Evolutionary conservation across 2,888 invertebrate species (phyloP), one percentile per base, ranked within the genome.

Genomic region (Odontothrips loti): DNA sequence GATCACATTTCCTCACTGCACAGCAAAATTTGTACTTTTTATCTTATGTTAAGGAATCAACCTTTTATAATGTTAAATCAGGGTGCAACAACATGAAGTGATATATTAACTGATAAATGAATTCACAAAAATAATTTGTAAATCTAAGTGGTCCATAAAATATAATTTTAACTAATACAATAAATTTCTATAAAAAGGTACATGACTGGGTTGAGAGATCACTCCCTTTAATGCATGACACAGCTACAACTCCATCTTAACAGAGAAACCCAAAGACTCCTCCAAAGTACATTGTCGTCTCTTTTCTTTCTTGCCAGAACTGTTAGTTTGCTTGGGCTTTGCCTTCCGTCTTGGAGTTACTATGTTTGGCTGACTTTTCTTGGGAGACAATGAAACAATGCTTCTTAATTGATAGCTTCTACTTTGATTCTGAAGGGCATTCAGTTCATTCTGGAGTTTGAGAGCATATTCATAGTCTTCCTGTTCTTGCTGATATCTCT

Each of bases 141-240:
- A 58, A 17, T 75, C 23, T 75, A 75, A 27, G 27, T 75, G 68
- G 68, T 75, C 68, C 68, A 75, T 75, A 75, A 75, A 58, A 58
- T 58, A 58, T 58, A 58, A 11, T 20, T 58, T 75, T 75, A 43
- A 43, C 34, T 43, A 75, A 75, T 75, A 43, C 34, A 43, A 58
- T 58, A n/a, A 58, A 12, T 75, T 75, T 75, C 23, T 27, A 23
- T 75, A 23, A 23, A 58, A 75, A 75, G 68, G 68, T 75, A 75
- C 68, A 75, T 75, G 68, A 75, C 68, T 75, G 23, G 27, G 23
- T 75, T 8, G 27, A 75, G 68, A 75, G 12, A 12, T 27, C 27
- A 75, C 68, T 75, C 27, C 15, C 17, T 20, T 20, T 15, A 58
- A 6, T 27, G 12, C 27, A 75, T 27, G 12, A 27, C 23, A 27